These are phyloP conservation scores for Silurus meridionalis DNA, from an alignment of 2,113 vertebrate genomes.

Conservation along the genomic window DNA sequence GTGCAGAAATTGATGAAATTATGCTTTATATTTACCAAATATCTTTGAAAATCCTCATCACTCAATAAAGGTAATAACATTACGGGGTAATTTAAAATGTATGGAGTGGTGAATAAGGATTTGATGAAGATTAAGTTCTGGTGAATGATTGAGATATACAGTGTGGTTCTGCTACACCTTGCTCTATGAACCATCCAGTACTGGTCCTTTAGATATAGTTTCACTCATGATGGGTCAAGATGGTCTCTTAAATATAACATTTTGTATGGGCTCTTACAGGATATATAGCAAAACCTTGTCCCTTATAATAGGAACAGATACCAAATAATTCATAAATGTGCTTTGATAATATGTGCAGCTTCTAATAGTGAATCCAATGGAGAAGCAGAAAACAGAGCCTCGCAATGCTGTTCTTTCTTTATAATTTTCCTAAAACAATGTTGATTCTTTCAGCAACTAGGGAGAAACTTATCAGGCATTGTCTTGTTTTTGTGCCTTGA, in stretches of 20 bases:
- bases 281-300: slow-evolving; percentile 24
- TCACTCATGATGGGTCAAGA: neutral
- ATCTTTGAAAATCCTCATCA: neutral
- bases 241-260: slow-evolving; percentile 26
- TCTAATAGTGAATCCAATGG: slow-evolving; percentile 37
- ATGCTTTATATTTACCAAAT: too few species aligned
- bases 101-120: neutral
- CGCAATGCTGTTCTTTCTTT: slow-evolving; percentile 47
- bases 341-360: slow-evolving; percentile 52
- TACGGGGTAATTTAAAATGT: neutral
- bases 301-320: slow-evolving; percentile 2
- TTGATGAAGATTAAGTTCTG: neutral
- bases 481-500: slow-evolving; percentile 8
- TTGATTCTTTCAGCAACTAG: slow-evolving; percentile 9
- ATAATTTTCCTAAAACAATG: slow-evolving; percentile 41
- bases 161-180: neutral
- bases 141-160: neutral
- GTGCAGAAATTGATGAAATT: neutral
- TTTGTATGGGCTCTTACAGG: neutral
- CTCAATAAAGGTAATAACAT: neutral
- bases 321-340: slow-evolving; percentile 48
- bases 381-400: slow-evolving; percentile 32
- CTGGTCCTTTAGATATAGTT: slow-evolving; percentile 12
- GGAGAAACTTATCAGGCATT: neutral
- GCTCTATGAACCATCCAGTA: neutral